Percentiles rank a stretch among this genome's conserved stretches.
Evolutionary conservation across 2,113 vertebrate genomes (phyloP).

Genomic region (Agapornis roseicollis): DNA sequence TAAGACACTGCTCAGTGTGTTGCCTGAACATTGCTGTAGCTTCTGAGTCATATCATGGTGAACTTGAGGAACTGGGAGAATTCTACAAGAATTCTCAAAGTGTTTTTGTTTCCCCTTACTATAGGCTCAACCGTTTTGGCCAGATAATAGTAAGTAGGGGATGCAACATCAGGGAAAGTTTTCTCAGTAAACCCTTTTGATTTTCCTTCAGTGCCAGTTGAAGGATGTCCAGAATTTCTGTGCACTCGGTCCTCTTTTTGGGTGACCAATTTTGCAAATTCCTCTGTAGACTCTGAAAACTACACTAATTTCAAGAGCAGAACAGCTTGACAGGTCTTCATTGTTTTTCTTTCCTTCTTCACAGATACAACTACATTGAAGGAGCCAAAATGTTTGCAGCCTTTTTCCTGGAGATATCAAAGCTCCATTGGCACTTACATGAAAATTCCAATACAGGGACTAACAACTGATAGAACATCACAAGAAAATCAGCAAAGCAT

Average conservation of each 20-base stretch:
- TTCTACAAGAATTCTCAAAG: not conserved
- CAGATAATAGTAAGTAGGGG: not conserved
- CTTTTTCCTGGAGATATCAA: conserved; percentile 77
- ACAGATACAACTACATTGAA: conserved; percentile 78
- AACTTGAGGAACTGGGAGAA: not conserved
- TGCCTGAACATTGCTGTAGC: not conserved
- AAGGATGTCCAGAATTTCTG: not conserved
- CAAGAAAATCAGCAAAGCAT: not conserved
- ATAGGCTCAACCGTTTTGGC: not conserved
- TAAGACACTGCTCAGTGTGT: fast-evolving
- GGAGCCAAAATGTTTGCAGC: conserved; percentile 77
- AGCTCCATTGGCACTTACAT: conserved; percentile 19
- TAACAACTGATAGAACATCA: not conserved
- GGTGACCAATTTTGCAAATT: not conserved
- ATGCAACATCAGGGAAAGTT: not conserved
- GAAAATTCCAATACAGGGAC: not conserved
- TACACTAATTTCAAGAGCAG: not conserved
- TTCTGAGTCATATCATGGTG: not conserved
- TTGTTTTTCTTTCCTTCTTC: not conserved
- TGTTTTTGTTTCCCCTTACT: not conserved
- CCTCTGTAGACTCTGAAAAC: not conserved
- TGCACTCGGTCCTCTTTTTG: not conserved
- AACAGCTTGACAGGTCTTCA: not conserved
- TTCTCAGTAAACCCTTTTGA: not conserved
- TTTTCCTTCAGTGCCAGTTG: not conserved